Base-by-base conservation (phyloP, 2,888 invertebrate genomes). In the Drosophila meridionalis region DNA sequence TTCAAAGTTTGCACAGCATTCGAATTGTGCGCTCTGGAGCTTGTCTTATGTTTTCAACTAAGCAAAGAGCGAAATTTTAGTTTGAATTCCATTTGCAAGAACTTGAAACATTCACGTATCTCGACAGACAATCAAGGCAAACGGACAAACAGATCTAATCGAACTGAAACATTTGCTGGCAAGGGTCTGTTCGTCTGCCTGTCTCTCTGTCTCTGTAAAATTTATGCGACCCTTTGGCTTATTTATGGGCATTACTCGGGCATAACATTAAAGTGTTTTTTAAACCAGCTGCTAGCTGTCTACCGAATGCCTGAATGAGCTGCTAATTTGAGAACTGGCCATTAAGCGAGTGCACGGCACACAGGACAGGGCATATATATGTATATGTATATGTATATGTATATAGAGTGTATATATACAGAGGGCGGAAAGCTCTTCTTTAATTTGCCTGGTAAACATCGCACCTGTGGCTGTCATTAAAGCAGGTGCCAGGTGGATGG, bases 271-370 rank as follows among this genome's bases (percentile, higher is more conserved):
- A 83, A 86, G 84, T 61, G 87, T 72, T 87, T 83, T 73, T 72
- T 70, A 76, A 87, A 53, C 45, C 76, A 78, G 68, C 43, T 83
- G 75, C 75, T 75, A 55, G 63, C 77, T 53, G 65, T 58, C n/a
- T 11, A 2, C 40, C 6, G 75, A 34, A n/a, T 50, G 50, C 50
- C 64, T 65, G 63, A 88, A 89, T 70, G 89, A 76, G 87, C 77
- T 89, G 84, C 82, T 85, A 89, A 85, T 85, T 85, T 87, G 87
- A 69, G 72, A 84, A 89, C 76, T 82, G 80, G 64, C 50, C 65
- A 78, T 69, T 73, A 78, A 81, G 28, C 52, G 57, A 71, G 65
- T 73, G 56, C 53, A 42, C 43, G 43, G 43, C 43, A 43, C 3
- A 8, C 43, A 43, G 20, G 9, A 20, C 20, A n/a, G 45, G 38